Percentiles rank a stretch among this genome's conserved stretches.
Conservation (phyloP, 2,113 vertebrate genomes). For the Misgurnus mizolepis region DNA sequence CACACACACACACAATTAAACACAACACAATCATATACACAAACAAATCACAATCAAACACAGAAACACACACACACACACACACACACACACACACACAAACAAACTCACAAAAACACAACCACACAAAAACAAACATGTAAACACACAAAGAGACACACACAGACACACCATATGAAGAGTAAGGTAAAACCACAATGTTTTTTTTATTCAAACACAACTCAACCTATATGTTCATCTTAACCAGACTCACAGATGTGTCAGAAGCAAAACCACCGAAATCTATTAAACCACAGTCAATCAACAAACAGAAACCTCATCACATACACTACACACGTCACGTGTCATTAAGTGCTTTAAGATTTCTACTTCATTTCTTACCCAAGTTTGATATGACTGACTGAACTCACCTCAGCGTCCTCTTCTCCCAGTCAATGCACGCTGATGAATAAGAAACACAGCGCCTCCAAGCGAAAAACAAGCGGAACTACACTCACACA, state of each 20-base stretch:
- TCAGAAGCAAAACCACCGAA: not conserved
- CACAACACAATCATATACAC: no score
- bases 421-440: not conserved
- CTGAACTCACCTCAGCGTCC: not conserved
- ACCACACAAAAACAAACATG: no score
- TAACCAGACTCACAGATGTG: not conserved
- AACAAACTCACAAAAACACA: no score
- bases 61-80: no score
- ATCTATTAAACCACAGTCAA: no score
- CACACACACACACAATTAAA: no score
- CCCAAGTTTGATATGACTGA: not conserved
- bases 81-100: no score
- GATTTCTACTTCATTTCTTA: not conserved
- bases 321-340: not conserved
- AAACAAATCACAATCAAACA: no score
- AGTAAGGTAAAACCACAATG: no score
- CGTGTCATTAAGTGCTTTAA: constrained; percentile 1
- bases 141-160: no score
- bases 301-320: not conserved
- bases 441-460: not conserved
- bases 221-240: not conserved
- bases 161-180: no score
- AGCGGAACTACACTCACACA: not conserved
- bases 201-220: no score
- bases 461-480: not conserved